These are phyloP conservation scores for Spizella passerina DNA, from an alignment of 2,797 vertebrate genomes.

Conservation along the genomic window DNA sequence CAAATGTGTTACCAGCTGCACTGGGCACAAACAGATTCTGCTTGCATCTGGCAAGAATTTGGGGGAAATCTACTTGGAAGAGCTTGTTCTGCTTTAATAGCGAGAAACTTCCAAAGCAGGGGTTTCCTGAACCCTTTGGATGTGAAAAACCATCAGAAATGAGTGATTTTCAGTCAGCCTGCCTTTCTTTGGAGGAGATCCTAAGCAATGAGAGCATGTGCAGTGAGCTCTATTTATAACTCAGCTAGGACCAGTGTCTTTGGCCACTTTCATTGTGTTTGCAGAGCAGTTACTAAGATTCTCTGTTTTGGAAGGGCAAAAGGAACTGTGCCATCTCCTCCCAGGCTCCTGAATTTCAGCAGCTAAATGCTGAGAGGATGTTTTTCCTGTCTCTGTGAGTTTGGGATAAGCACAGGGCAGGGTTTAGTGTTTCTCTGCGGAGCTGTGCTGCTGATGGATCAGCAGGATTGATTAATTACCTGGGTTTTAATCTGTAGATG, in stretches of 20 bases:
- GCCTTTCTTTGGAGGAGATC: background rate
- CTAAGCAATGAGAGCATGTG: background rate
- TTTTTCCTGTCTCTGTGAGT: fast-evolving
- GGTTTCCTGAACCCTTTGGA: background rate
- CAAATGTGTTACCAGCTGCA: background rate
- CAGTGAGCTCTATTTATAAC: background rate
- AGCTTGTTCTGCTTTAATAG: background rate
- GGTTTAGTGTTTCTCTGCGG: background rate
- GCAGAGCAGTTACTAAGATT: background rate
- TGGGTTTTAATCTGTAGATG: background rate
- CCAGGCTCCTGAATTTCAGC: background rate
- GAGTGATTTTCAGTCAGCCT: background rate
- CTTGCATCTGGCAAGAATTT: background rate
- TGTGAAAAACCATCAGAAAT: background rate
- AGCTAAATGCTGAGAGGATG: background rate
- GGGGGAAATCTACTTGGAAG: background rate
- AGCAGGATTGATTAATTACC: background rate
- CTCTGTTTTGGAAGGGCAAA: background rate
- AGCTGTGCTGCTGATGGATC: background rate
- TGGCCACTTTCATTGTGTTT: background rate
- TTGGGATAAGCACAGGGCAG: background rate
- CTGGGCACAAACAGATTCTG: background rate
- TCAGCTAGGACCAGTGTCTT: background rate
- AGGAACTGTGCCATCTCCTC: background rate
- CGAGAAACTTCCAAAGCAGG: background rate